These are phyloP conservation scores for Sarcoramphus papa DNA, from an alignment of 2,797 vertebrate genomes.

Conservation along the genomic window DNA sequence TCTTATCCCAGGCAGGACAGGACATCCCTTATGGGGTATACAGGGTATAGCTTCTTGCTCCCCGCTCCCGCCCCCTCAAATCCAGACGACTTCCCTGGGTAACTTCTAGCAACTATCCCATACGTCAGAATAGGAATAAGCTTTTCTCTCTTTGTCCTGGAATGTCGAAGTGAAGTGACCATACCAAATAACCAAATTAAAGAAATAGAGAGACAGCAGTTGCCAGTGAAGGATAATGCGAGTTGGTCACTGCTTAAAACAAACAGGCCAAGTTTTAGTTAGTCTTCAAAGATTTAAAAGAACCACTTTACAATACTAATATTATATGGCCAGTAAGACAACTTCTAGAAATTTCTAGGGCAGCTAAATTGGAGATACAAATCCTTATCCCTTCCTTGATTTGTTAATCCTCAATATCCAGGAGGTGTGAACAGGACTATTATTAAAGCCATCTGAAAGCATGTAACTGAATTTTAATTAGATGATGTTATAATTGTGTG, in stretches of 20 bases:
- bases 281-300: neutral
- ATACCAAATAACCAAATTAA: neutral
- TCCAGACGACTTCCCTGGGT: neutral
- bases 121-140: neutral
- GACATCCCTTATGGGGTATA: neutral
- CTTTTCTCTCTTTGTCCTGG: neutral
- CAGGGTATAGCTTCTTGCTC: neutral
- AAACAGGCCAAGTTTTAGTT: neutral
- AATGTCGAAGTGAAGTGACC: neutral
- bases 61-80: accelerated
- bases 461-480: neutral
- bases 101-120: neutral
- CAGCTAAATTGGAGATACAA: neutral
- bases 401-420: neutral
- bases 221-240: neutral
- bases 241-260: neutral
- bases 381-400: neutral
- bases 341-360: neutral
- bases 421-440: neutral
- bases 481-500: neutral
- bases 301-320: neutral
- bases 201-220: neutral
- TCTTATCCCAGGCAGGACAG: neutral
- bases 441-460: neutral
- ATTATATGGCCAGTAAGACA: neutral